phyloP scores from a whole-genome alignment of 2,113 vertebrate genomes.

The Bufo bufo region DNA sequence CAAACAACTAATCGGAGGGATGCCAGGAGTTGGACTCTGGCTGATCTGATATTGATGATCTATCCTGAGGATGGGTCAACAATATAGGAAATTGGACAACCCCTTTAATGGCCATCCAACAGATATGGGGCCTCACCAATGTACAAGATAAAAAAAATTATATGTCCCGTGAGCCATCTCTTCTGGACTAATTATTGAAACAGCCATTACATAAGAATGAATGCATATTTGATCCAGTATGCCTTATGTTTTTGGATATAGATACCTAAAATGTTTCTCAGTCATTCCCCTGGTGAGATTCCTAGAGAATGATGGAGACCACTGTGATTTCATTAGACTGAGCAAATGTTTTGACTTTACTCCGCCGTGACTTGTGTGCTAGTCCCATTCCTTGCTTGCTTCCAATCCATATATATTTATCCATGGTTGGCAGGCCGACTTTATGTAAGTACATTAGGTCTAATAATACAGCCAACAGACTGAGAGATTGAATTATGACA shows the following conservation, averaged over 20 bases:
- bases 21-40: no score
- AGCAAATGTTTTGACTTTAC: not conserved
- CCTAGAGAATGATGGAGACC: not conserved
- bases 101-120: not conserved
- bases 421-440: not conserved
- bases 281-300: not conserved
- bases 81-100: not conserved
- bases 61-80: no score
- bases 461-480: constrained; percentile 8
- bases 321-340: not conserved
- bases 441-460: constrained; percentile 12
- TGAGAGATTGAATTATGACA: constrained; percentile 20
- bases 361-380: not conserved
- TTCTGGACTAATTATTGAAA: not conserved
- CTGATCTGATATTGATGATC: no score
- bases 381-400: not conserved
- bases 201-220: not conserved
- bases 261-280: not conserved
- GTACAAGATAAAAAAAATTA: not conserved
- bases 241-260: not conserved
- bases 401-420: not conserved
- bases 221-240: not conserved
- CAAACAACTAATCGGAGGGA: no score
- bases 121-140: not conserved
- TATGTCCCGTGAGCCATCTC: not conserved